Evolutionary conservation across 2,113 vertebrate species (phyloP).

Genomic region (Oncorhynchus nerka): DNA sequence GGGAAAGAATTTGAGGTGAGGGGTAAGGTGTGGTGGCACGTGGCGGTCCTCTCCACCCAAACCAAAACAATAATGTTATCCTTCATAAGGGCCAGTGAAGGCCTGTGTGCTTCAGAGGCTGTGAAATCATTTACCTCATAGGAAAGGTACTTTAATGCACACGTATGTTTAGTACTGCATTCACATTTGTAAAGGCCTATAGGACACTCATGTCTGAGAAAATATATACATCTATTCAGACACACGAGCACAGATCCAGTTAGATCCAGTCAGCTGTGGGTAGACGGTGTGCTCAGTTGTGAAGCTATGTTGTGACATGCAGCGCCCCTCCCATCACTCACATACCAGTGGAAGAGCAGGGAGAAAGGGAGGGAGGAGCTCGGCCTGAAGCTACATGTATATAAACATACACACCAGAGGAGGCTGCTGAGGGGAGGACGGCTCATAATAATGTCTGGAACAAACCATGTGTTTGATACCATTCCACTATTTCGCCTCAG

Average conservation of each 20-base stretch:
- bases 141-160: too few species aligned
- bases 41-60: conserved; percentile 49
- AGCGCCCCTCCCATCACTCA: conserved; percentile 13
- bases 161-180: too few species aligned
- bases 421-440: too few species aligned
- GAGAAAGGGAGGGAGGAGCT: not conserved
- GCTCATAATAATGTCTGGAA: too few species aligned
- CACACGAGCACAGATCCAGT: conserved; percentile 3
- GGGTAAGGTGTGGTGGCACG: conserved; percentile 42
- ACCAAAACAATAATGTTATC: conserved; percentile 63
- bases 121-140: too few species aligned
- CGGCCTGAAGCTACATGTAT: too few species aligned
- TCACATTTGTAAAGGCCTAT: not conserved
- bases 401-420: too few species aligned
- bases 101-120: not conserved
- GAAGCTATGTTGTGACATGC: conserved; percentile 56
- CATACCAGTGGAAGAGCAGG: too few species aligned
- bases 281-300: conserved; percentile 10
- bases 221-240: conserved; percentile 3
- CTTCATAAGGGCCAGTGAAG: conserved; percentile 22
- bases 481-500: too few species aligned
- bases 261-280: conserved; percentile 10
- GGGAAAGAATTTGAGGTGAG: conserved; percentile 22
- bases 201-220: not conserved
- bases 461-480: too few species aligned